These are phyloP conservation scores for Potamarius usumacintae DNA, from an alignment of 2,113 vertebrate genomes.

Conservation along the genomic window DNA sequence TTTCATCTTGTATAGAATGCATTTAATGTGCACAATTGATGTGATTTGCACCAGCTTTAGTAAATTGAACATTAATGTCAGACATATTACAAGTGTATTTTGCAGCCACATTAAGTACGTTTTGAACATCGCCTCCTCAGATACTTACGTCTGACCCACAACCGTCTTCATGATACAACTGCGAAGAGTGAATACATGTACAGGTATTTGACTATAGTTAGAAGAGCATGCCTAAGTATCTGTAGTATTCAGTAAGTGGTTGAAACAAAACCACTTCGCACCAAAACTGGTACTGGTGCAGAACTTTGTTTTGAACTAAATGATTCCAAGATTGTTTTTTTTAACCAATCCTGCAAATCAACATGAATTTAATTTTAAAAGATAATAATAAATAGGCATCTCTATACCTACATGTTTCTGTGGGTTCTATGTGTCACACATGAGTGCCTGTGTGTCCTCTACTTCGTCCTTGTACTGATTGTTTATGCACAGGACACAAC, in stretches of 20 bases:
- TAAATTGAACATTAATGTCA: background rate
- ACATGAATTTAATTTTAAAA: background rate
- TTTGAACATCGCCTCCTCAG: background rate
- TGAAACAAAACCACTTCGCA: background rate
- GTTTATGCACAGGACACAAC: constrained; percentile 42
- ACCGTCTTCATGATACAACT: background rate
- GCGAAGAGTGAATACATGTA: background rate
- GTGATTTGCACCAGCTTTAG: background rate
- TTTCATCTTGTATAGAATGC: background rate
- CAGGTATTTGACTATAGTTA: background rate
- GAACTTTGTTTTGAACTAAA: background rate
- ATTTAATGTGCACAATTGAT: background rate
- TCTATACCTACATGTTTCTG: background rate
- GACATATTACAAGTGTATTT: background rate
- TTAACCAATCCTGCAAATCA: background rate
- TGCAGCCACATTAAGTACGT: background rate
- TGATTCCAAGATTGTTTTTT: background rate
- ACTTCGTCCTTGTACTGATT: constrained; percentile 49
- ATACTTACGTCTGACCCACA: background rate
- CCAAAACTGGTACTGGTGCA: background rate
- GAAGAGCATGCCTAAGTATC: background rate
- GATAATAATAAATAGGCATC: background rate
- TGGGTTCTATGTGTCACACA: background rate
- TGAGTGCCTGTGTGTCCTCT: constrained; percentile 40
- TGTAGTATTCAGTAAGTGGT: background rate